Conservation (phyloP, 2,797 vertebrate species). For the Oryzias sinensis region DNA sequence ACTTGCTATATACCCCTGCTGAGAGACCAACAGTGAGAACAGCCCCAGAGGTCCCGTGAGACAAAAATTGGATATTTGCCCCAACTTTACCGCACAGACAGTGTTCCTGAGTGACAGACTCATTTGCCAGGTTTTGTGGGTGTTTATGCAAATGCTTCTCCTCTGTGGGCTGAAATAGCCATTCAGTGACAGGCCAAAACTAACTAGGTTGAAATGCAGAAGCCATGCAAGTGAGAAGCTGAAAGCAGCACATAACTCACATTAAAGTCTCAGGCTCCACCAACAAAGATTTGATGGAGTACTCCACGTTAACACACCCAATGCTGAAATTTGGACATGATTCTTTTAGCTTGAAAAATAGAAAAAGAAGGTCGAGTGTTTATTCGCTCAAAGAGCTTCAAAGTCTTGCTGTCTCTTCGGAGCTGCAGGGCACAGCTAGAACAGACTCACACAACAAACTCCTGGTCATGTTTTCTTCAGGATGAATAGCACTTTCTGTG, state of each 20-base stretch:
- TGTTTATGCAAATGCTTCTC: constrained; percentile 79
- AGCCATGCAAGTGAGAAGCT: constrained; percentile 53
- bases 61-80: constrained; percentile 55
- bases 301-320: constrained; percentile 28
- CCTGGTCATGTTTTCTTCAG: constrained; percentile 39
- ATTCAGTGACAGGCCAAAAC: constrained; percentile 69
- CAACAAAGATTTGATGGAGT: constrained; percentile 43
- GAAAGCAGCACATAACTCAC: constrained; percentile 59
- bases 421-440: constrained; percentile 32
- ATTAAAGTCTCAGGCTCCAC: constrained; percentile 50
- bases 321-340: constrained; percentile 42
- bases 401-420: constrained; percentile 27
- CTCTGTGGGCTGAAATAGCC: constrained; percentile 74
- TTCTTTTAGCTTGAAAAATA: constrained; percentile 10
- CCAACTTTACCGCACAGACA: constrained; percentile 70
- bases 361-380: no score
- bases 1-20: constrained; percentile 37
- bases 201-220: constrained; percentile 66
- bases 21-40: constrained; percentile 46
- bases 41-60: constrained; percentile 48
- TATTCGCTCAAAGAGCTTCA: constrained; percentile 19
- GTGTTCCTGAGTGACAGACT: constrained; percentile 76
- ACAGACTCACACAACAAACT: constrained; percentile 32
- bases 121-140: constrained; percentile 78
- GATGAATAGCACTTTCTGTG: constrained; percentile 29